Evolutionary conservation across 2,797 vertebrate species (phyloP), one percentile per base, ranked within the genome.

Genomic region (Urosaurus nigricauda): DNA sequence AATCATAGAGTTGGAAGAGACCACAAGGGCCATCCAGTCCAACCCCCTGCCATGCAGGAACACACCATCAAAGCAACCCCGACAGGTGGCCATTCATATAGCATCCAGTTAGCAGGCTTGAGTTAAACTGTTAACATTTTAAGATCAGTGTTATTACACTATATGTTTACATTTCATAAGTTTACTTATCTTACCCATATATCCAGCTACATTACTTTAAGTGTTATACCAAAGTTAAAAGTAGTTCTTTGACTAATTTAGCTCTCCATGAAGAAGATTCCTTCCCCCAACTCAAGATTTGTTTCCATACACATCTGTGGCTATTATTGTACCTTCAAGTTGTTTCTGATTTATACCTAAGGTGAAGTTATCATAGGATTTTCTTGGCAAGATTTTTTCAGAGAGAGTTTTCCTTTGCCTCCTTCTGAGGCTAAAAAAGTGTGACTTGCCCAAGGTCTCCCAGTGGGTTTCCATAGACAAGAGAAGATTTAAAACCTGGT

Each of bases 1-100:
- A n/a, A n/a, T n/a, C n/a, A n/a, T n/a, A n/a, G n/a, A n/a, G n/a
- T n/a, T n/a, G n/a, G n/a, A n/a, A n/a, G n/a, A n/a, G n/a, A n/a
- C n/a, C n/a, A n/a, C n/a, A n/a, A n/a, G n/a, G n/a, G n/a, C n/a
- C n/a, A n/a, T n/a, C n/a, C n/a, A 24, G n/a, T n/a, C n/a, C n/a
- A n/a, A n/a, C n/a, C n/a, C n/a, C n/a, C n/a, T n/a, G n/a, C n/a
- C n/a, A n/a, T n/a, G n/a, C n/a, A n/a, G n/a, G n/a, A n/a, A n/a
- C 56, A 91, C 0, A 19, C 47, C 92, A 93, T 93, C 90, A 91
- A 92, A 90, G 80, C 58, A 95, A n/a, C n/a, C n/a, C n/a, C n/a
- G n/a, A n/a, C n/a, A n/a, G n/a, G n/a, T n/a, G n/a, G n/a, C n/a
- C n/a, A n/a, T n/a, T n/a, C n/a, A n/a, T n/a, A n/a, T 51, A 51